Evolutionary conservation across 2,797 vertebrate genomes (phyloP), one percentile per base, ranked within the genome.

Genomic region (Valencia hispanica): DNA sequence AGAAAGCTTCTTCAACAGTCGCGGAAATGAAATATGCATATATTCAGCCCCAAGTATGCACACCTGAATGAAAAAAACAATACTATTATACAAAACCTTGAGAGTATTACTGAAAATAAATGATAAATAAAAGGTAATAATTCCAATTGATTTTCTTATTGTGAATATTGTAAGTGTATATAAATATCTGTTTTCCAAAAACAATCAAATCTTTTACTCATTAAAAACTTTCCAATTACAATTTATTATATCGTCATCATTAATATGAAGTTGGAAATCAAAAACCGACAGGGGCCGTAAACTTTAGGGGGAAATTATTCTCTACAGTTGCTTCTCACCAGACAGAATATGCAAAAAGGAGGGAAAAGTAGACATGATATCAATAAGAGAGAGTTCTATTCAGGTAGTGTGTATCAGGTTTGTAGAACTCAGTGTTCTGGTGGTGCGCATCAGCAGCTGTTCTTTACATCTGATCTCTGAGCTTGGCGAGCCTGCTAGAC

Each of bases 401-500:
- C 85, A 88, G 84, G 86, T 90, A 86, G 88, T 86, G 83, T 83
- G 39, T 65, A 11, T 70, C 48, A 34, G 30, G 30, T 17, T 20
- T 65, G 61, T 25, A 77, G 55, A 78, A 50, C 74, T 45, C 68
- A 69, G 45, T 20, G 10, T 72, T 55, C 71, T 1, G 14, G 57
- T 41, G 47, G 22, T 72, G 41, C 77, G 76, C 48, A 73, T 25
- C 73, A 14, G 75, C 48, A 68, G 76, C 77, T 17, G 0, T 70
- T 79, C 45, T 76, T 91, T 77, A 96, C 75, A 96, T 75, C 77
- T 95, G 94, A 75, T 96, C 96, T 93, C 96, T 78, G 79, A 96
- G 96, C 86, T 85, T 96, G 87, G 95, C 92, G 41, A 96, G 94
- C 65, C 96, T 92, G 79, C 92, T 86, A 84, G 96, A 96, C 48